Conservation (phyloP, 1,140 invertebrate species). For the Drosophila virilis region DNA sequence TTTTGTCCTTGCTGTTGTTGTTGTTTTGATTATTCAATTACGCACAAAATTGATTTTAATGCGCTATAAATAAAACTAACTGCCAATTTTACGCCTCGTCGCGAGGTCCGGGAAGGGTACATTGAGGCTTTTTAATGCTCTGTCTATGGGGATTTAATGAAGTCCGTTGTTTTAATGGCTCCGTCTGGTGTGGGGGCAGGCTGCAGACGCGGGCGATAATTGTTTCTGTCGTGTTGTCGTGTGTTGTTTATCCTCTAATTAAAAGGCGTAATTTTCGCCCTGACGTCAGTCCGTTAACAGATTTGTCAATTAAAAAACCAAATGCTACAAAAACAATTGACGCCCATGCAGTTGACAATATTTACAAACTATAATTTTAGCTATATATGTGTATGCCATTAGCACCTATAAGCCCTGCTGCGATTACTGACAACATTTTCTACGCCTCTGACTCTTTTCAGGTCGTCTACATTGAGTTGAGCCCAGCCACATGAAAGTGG, state of each 20-base stretch:
- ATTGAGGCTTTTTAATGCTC: conserved; percentile 48
- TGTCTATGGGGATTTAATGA: conserved; percentile 63
- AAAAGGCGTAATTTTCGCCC: conserved; percentile 71
- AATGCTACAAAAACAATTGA: conserved; percentile 17
- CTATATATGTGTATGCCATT: not conserved
- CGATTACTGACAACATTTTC: not conserved
- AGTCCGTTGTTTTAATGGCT: conserved; percentile 58
- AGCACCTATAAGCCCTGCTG: not conserved
- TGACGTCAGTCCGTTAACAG: conserved; percentile 65
- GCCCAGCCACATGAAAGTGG: not conserved
- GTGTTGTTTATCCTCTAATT: conserved; percentile 64
- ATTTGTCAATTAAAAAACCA: conserved; percentile 29
- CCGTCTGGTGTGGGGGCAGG: not conserved
- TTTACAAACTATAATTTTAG: not conserved
- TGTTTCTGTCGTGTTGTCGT: conserved; percentile 41
- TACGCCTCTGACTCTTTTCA: not conserved
- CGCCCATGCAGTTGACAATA: not conserved
- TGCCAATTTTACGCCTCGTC: conserved; percentile 64
- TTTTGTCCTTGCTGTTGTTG: not conserved
- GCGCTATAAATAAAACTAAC: conserved; percentile 72
- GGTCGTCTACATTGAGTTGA: not conserved
- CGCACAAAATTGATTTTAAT: conserved; percentile 76
- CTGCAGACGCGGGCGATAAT: conserved; percentile 27
- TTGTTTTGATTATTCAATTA: conserved; percentile 64
- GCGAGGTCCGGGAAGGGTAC: not conserved